These are phyloP conservation scores for Geotrypetes seraphini DNA, from an alignment of 2,797 vertebrate genomes.

Conservation along the genomic window DNA sequence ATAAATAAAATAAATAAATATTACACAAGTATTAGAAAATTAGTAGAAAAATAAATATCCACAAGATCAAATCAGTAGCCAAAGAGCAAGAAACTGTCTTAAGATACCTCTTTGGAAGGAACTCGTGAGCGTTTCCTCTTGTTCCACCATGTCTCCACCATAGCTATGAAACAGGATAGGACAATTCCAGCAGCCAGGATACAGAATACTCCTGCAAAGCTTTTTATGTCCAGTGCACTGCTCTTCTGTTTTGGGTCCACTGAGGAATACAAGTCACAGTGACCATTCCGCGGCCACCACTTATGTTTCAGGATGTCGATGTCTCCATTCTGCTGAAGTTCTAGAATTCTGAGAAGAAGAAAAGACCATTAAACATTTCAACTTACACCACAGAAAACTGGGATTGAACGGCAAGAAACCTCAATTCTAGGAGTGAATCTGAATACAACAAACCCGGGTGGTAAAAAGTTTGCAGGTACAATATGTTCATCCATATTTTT, in stretches of 20 bases:
- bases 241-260: constrained; percentile 79
- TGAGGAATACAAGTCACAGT: constrained; percentile 87
- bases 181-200: constrained; percentile 92
- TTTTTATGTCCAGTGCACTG: constrained; percentile 92
- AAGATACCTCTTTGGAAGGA: constrained; percentile 92
- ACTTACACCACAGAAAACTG: too few species aligned
- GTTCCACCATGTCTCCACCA: constrained; percentile 98
- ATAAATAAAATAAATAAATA: too few species aligned
- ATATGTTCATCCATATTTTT: too few species aligned
- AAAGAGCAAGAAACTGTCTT: constrained; percentile 38
- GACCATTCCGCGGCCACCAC: constrained; percentile 93
- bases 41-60: too few species aligned
- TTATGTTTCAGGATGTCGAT: constrained; percentile 95
- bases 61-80: constrained; percentile 11
- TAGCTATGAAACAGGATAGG: constrained; percentile 93
- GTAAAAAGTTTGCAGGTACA: too few species aligned
- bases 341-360: constrained; percentile 76
- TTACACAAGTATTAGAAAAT: too few species aligned
- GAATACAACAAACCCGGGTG: too few species aligned
- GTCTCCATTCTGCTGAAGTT: constrained; percentile 94
- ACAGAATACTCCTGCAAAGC: constrained; percentile 95
- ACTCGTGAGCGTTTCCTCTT: constrained; percentile 90
- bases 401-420: too few species aligned
- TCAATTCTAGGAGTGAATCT: too few species aligned
- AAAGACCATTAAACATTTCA: too few species aligned